phyloP scores from a whole-genome alignment of 2,888 invertebrate genomes.

The Gisinianus flammeolus region DNA sequence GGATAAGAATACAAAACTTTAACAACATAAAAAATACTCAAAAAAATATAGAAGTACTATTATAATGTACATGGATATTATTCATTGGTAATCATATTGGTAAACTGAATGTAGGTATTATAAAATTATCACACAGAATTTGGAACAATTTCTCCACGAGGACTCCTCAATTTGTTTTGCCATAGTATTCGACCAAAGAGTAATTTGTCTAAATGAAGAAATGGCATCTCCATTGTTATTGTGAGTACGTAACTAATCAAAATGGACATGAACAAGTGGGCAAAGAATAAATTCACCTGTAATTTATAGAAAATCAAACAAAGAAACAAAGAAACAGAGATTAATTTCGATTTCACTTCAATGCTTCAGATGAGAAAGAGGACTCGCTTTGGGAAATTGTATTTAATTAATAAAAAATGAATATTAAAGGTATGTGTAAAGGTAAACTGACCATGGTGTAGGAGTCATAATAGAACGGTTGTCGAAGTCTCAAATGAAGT shows the following conservation, averaged over 20 bases:
- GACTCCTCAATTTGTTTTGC: neutral
- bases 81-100: too few relatives aligned
- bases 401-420: too few relatives aligned
- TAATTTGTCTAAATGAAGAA: conserved; percentile 53
- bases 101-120: too few relatives aligned
- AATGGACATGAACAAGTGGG: conserved; percentile 53
- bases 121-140: neutral
- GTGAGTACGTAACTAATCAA: conserved; percentile 47
- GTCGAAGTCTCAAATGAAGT: conserved; percentile 42
- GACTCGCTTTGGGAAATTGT: too few relatives aligned
- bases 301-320: neutral
- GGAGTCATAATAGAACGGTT: conserved; percentile 40
- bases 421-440: too few relatives aligned
- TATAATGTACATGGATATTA: too few relatives aligned
- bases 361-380: too few relatives aligned
- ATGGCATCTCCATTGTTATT: conserved; percentile 53
- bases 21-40: too few relatives aligned
- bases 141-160: neutral
- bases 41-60: too few relatives aligned
- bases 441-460: conserved; percentile 43
- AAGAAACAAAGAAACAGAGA: neutral
- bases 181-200: conserved; percentile 25
- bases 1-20: too few relatives aligned
- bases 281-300: conserved; percentile 52
- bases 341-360: neutral